Conservation (phyloP, 2,797 vertebrate species). For the Pteronotus mesoamericanus region DNA sequence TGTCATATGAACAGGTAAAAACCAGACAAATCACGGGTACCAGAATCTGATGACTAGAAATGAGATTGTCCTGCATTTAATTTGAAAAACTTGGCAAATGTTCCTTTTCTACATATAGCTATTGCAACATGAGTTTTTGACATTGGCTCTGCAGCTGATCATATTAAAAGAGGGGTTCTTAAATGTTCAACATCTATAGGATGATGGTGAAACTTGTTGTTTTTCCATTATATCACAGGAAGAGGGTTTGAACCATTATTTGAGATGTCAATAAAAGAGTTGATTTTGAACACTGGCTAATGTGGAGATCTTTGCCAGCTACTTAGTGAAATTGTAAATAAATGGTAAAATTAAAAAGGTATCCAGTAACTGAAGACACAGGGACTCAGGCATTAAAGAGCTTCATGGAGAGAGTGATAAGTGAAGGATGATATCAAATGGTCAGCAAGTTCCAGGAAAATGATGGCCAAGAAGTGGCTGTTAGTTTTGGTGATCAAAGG, state of each 20-base stretch:
- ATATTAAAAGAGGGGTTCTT: conserved; percentile 1
- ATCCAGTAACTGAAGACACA: not conserved
- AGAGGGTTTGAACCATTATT: not conserved
- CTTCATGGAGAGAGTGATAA: not conserved
- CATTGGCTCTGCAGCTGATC: not conserved
- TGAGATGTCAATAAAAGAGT: not conserved
- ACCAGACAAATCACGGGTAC: not conserved
- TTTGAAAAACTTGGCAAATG: not conserved
- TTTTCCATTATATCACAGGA: not conserved
- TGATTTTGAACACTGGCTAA: not conserved
- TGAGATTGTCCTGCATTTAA: not conserved
- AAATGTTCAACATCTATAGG: not conserved
- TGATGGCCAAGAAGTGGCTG: conserved; percentile 8
- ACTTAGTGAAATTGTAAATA: not conserved
- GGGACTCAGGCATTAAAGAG: not conserved
- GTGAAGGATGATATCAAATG: not conserved
- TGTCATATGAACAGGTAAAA: not conserved
- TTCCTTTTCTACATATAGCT: not conserved
- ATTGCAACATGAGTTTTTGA: not conserved
- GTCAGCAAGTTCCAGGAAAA: conserved; percentile 37
- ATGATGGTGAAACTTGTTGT: not conserved
- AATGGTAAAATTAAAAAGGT: not conserved
- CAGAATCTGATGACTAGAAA: conserved; percentile 19
- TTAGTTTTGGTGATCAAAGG: conserved; percentile 41
- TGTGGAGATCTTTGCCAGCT: not conserved